These are phyloP conservation scores for Petroica traversi DNA, from an alignment of 2,113 vertebrate genomes.

Conservation along the genomic window DNA sequence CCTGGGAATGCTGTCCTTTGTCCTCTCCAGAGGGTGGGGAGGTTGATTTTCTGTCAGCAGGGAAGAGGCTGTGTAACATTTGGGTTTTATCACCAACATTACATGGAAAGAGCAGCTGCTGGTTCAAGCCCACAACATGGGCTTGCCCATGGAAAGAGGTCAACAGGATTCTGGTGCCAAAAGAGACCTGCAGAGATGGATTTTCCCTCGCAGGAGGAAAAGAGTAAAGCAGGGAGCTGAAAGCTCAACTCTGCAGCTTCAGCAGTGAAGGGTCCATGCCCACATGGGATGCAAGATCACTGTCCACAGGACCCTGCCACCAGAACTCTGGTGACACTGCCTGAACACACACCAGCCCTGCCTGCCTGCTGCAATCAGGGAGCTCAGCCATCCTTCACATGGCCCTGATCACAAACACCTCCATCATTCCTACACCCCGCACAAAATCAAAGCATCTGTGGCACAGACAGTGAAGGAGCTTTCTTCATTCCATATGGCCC, in stretches of 20 bases:
- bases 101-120: background rate
- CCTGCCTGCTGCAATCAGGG: background rate
- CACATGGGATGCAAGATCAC: fast-evolving
- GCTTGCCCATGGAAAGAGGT: background rate
- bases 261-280: fast-evolving
- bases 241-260: background rate
- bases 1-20: background rate
- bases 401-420: fast-evolving
- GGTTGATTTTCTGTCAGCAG: background rate
- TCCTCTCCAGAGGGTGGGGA: background rate
- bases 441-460: background rate
- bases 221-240: background rate
- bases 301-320: background rate
- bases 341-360: background rate
- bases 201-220: background rate
- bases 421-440: background rate
- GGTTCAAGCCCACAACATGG: background rate
- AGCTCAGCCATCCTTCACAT: background rate
- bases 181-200: background rate
- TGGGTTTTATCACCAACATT: background rate
- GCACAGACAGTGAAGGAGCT: background rate
- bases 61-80: background rate
- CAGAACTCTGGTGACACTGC: background rate
- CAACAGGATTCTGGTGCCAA: background rate
- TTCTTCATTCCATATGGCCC: background rate